Conservation (phyloP, 2,888 invertebrate species). For the Zeuzera pyrina region DNA sequence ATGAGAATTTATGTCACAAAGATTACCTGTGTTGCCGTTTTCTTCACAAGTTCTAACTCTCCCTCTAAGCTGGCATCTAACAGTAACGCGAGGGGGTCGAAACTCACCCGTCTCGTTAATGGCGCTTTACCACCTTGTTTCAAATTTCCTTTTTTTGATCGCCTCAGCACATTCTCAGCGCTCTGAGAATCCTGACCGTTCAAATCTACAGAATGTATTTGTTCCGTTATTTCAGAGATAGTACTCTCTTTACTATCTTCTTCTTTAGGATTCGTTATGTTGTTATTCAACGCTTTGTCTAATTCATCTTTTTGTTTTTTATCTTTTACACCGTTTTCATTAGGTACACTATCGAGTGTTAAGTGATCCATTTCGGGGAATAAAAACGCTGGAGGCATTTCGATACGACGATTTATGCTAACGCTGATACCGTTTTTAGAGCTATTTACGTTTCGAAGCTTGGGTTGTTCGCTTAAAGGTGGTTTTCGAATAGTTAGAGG, state of each 20-base stretch:
- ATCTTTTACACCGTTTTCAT: slow-evolving; percentile 49
- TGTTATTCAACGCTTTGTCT: slow-evolving; percentile 48
- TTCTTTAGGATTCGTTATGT: slow-evolving; percentile 38
- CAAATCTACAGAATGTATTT: slow-evolving; percentile 64
- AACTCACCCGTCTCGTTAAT: slow-evolving; percentile 89
- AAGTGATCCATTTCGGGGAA: slow-evolving; percentile 83
- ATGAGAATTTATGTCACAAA: neutral
- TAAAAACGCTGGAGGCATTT: slow-evolving; percentile 87
- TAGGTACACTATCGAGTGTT: slow-evolving; percentile 55
- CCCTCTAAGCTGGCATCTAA: slow-evolving; percentile 98
- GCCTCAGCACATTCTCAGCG: slow-evolving; percentile 72
- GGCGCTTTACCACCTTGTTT: slow-evolving; percentile 83
- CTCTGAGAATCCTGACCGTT: slow-evolving; percentile 70
- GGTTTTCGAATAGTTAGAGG: slow-evolving; percentile 89
- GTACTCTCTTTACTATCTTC: slow-evolving; percentile 52
- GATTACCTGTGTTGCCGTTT: slow-evolving; percentile 89
- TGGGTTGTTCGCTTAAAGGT: slow-evolving; percentile 85
- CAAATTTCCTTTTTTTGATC: slow-evolving; percentile 85
- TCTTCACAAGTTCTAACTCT: slow-evolving; percentile 95
- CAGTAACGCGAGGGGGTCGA: slow-evolving; percentile 96
- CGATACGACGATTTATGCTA: slow-evolving; percentile 81
- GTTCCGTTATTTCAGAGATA: slow-evolving; percentile 61
- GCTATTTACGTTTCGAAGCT: slow-evolving; percentile 75
- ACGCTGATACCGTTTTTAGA: slow-evolving; percentile 76
- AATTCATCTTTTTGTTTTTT: slow-evolving; percentile 58